These are phyloP conservation scores for Brachyistius frenatus DNA, from an alignment of 2,113 vertebrate species.

Conservation along the genomic window DNA sequence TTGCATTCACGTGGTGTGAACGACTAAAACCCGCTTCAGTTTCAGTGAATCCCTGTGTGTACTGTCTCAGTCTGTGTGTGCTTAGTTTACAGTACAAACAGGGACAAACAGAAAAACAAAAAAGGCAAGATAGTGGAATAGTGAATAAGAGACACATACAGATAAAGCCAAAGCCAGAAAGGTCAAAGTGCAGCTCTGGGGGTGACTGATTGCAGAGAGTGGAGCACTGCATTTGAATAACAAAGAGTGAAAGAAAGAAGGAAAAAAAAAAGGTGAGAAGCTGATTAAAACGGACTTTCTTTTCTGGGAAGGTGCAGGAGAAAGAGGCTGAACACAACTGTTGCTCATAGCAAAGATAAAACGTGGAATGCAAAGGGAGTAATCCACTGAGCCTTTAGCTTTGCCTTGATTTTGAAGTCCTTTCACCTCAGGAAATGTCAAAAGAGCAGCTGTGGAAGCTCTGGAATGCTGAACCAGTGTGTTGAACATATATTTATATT, in stretches of 20 bases:
- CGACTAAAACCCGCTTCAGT: no score
- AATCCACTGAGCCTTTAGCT: conserved; percentile 11
- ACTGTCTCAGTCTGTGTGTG: no score
- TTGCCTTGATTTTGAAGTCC: conserved; percentile 24
- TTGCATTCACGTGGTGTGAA: not conserved
- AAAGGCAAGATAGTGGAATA: conserved; percentile 19
- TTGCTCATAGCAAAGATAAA: conserved; percentile 40
- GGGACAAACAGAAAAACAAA: conserved; percentile 9
- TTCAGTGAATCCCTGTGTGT: not conserved
- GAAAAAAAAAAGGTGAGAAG: conserved; percentile 1
- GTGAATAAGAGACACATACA: conserved; percentile 41
- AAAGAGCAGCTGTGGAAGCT: not conserved
- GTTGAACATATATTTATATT: no score
- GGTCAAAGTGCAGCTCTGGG: conserved; percentile 65
- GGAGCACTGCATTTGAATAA: conserved; percentile 34
- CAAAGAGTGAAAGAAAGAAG: conserved; percentile 6
- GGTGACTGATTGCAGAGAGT: conserved; percentile 21
- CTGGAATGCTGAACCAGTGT: not conserved
- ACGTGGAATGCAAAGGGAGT: conserved; percentile 57
- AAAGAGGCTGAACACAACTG: conserved; percentile 2
- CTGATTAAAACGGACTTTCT: conserved; percentile 3
- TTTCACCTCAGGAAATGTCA: not conserved
- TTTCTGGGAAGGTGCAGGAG: not conserved
- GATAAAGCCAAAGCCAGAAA: conserved; percentile 42
- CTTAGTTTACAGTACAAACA: conserved; percentile 60